Conservation (phyloP, 2,797 vertebrate species). For the Coregonus ussuriensis region DNA sequence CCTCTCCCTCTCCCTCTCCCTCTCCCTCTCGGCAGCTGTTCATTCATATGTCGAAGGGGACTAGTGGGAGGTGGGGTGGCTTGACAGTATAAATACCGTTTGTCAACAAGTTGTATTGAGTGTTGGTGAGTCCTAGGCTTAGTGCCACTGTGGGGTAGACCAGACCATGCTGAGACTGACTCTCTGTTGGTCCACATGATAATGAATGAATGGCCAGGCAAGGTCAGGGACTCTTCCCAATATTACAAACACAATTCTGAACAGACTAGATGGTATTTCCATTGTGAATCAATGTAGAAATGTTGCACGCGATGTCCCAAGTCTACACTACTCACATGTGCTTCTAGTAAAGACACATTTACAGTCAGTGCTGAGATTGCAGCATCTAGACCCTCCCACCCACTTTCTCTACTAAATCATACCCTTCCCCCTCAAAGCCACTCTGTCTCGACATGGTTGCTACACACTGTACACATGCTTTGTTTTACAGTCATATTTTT, state of each 20-base stretch:
- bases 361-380: constrained; percentile 28
- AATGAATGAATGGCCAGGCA: background rate
- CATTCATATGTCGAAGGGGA: constrained; percentile 54
- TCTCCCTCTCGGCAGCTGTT: constrained; percentile 64
- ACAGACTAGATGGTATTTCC: constrained; percentile 18
- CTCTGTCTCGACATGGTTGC: background rate
- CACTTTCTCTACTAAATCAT: constrained; percentile 21
- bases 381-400: constrained; percentile 13
- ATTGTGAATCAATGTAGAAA: constrained; percentile 30
- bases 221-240: background rate
- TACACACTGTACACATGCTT: too few species aligned
- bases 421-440: background rate
- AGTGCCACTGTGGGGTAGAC: background rate
- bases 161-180: constrained; percentile 32
- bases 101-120: constrained; percentile 77
- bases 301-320: background rate
- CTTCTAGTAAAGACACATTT: constrained; percentile 33
- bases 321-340: constrained; percentile 28
- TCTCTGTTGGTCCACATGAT: constrained; percentile 16
- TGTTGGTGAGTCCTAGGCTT: constrained; percentile 55
- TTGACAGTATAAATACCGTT: constrained; percentile 74
- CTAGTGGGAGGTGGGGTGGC: constrained; percentile 30
- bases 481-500: background rate
- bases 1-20: background rate
- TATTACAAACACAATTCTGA: background rate